Evolutionary conservation across 2,113 vertebrate genomes (phyloP).

Genomic region (Channa maculata): DNA sequence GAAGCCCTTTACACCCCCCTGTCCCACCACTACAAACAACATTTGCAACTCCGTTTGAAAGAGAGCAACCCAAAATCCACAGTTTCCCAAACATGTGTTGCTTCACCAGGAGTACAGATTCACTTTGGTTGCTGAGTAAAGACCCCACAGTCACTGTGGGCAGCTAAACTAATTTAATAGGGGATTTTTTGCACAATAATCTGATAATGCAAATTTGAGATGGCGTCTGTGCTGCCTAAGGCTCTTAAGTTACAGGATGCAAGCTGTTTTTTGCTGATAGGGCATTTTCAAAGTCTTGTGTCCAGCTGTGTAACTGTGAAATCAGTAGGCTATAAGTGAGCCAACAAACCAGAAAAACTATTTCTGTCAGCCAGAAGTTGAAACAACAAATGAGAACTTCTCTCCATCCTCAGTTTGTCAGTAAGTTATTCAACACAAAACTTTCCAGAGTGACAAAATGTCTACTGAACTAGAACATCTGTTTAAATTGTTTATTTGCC

Average conservation of each 20-base stretch:
- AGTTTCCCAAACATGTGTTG: slow-evolving; percentile 69
- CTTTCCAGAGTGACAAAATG: not conserved
- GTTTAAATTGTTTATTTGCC: too few species aligned
- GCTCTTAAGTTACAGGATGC: slow-evolving; percentile 42
- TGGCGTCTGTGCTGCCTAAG: slow-evolving; percentile 31
- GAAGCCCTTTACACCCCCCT: slow-evolving; percentile 45
- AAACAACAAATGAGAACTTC: slow-evolving; percentile 15
- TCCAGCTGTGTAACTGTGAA: slow-evolving; percentile 42
- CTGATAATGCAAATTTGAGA: slow-evolving; percentile 36
- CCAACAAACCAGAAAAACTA: slow-evolving; percentile 18
- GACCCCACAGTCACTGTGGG: slow-evolving; percentile 51
- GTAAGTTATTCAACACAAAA: slow-evolving; percentile 4
- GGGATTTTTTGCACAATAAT: slow-evolving; percentile 5
- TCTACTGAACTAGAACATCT: too few species aligned
- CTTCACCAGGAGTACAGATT: slow-evolving; percentile 43
- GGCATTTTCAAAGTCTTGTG: slow-evolving; percentile 22
- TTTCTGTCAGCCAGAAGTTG: slow-evolving; percentile 21
- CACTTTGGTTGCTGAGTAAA: slow-evolving; percentile 42
- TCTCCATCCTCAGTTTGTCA: not conserved
- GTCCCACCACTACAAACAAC: slow-evolving; percentile 63
- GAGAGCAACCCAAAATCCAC: slow-evolving; percentile 55
- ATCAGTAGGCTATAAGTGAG: slow-evolving; percentile 8
- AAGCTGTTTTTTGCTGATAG: slow-evolving; percentile 39
- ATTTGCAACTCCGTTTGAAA: slow-evolving; percentile 76
- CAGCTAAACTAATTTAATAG: not conserved